Evolutionary conservation across 1,140 invertebrate species (phyloP).

Genomic region (Melanaphis sacchari): DNA sequence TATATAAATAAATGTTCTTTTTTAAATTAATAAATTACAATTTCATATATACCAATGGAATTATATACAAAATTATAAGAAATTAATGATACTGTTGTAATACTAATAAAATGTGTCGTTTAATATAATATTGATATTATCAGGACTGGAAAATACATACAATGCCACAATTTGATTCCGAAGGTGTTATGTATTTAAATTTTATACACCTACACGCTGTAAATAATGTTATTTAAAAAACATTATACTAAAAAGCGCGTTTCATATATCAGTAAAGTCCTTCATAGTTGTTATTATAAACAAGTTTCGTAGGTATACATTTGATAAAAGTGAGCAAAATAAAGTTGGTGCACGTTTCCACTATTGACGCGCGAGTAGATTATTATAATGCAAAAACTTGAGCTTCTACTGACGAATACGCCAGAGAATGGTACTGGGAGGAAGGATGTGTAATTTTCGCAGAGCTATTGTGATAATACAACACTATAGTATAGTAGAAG

Average conservation of each 20-base stretch:
- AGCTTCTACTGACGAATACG: neutral
- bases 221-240: neutral
- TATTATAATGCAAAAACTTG: conserved; percentile 1
- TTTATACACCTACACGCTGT: neutral
- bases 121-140: neutral
- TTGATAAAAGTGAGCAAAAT: neutral
- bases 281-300: neutral
- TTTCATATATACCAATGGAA: neutral
- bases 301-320: neutral
- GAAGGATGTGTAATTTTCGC: neutral
- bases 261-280: neutral
- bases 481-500: neutral
- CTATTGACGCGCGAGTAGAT: neutral
- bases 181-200: neutral
- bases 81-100: neutral
- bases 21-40: neutral
- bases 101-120: neutral
- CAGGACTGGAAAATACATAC: neutral
- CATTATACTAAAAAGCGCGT: neutral
- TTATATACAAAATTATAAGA: neutral
- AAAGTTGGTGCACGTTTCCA: neutral
- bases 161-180: neutral
- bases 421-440: neutral
- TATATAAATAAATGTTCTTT: neutral
- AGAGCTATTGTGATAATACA: neutral